These are phyloP conservation scores for Hemibagrus guttatus DNA, from an alignment of 2,797 vertebrate genomes.

Conservation along the genomic window DNA sequence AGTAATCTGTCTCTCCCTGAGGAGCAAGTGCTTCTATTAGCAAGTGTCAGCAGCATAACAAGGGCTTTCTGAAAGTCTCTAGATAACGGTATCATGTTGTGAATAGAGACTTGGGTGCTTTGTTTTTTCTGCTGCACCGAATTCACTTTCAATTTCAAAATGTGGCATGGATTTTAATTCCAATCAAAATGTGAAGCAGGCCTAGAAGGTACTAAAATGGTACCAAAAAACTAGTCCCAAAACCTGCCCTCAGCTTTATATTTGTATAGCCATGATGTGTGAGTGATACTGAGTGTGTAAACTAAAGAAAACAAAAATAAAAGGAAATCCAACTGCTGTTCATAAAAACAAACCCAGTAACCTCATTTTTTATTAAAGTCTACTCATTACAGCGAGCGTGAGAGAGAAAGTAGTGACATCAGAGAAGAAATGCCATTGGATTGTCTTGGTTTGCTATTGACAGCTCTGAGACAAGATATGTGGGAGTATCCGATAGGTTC, in stretches of 20 bases:
- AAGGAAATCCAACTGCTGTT: not conserved
- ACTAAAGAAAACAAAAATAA: not conserved
- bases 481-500: too few relatives aligned
- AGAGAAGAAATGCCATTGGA: constrained; percentile 38
- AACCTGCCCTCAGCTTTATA: not conserved
- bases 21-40: constrained; percentile 8
- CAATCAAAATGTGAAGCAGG: too few relatives aligned
- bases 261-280: not conserved
- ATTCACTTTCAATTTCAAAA: too few relatives aligned
- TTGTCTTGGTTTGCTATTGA: constrained; percentile 16
- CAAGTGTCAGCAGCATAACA: not conserved
- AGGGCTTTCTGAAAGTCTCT: not conserved
- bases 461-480: constrained; percentile 41
- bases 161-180: too few relatives aligned
- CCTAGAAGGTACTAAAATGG: too few relatives aligned
- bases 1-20: constrained; percentile 18
- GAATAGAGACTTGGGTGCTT: not conserved
- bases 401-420: not conserved
- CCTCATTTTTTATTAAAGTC: not conserved
- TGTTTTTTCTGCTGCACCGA: not conserved
- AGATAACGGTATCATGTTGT: not conserved
- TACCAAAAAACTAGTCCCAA: not conserved
- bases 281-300: not conserved
- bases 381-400: not conserved
- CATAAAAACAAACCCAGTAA: not conserved